phyloP scores from a whole-genome alignment of 1,140 invertebrate species.

The Xylocopa sonorina region DNA sequence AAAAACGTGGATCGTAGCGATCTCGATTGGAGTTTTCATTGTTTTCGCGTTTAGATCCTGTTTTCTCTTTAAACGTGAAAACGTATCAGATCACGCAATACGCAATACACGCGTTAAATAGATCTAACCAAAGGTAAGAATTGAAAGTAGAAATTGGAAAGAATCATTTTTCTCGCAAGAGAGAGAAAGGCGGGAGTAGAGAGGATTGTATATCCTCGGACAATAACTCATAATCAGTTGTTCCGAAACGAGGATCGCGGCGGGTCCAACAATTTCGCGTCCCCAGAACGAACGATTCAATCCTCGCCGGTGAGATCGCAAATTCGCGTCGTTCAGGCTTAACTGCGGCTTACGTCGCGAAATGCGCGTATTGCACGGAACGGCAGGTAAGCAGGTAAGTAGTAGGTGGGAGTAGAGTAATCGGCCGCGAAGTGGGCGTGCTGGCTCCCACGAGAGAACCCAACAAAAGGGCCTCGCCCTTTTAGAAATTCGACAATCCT shows the following conservation, averaged over 20 bases:
- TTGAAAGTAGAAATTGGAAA: no score
- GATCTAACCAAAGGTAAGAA: no score
- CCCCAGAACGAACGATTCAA: conserved; percentile 58
- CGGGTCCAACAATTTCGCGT: conserved; percentile 43
- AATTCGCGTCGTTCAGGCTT: conserved; percentile 57
- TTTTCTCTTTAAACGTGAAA: no score
- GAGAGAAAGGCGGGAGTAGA: no score
- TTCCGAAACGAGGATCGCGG: not conserved
- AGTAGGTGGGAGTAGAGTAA: conserved; percentile 31
- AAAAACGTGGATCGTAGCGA: no score
- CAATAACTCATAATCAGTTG: conserved; percentile 39
- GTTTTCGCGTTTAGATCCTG: no score
- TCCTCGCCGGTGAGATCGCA: conserved; percentile 55
- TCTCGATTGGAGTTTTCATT: no score
- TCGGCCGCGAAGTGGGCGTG: conserved; percentile 43
- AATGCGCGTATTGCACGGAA: conserved; percentile 7
- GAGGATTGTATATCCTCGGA: not conserved
- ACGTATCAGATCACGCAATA: no score
- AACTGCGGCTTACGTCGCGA: conserved; percentile 53
- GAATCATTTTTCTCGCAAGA: no score
- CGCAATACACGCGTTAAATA: no score
- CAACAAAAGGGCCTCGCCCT: conserved; percentile 44
- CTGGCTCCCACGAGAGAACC: conserved; percentile 32
- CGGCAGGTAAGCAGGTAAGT: conserved; percentile 27
- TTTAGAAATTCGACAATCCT: conserved; percentile 57